These are phyloP conservation scores for Neria commutata DNA, from an alignment of 2,888 invertebrate genomes.

Conservation along the genomic window DNA sequence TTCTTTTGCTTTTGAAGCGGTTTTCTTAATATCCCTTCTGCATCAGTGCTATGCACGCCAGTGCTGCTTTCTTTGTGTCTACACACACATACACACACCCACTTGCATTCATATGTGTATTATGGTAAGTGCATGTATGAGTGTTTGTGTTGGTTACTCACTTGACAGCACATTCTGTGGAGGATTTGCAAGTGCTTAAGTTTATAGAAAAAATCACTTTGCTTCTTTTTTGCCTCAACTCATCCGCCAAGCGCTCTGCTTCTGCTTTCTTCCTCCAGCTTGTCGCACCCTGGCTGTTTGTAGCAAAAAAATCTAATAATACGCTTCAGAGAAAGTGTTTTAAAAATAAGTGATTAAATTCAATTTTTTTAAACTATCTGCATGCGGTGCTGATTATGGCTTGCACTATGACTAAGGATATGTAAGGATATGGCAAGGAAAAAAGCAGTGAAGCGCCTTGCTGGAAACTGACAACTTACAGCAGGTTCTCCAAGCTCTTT, in stretches of 20 bases:
- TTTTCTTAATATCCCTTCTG: conserved; percentile 57
- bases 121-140: conserved; percentile 44
- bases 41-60: conserved; percentile 49
- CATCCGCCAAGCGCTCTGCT: conserved; percentile 28
- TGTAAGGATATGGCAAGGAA: too few species aligned
- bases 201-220: conserved; percentile 48
- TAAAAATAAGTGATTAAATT: not conserved
- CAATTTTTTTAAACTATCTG: too few species aligned
- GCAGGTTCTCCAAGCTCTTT: too few species aligned
- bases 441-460: too few species aligned
- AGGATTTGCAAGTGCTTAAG: conserved; percentile 57
- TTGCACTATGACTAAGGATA: too few species aligned
- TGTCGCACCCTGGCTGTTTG: too few species aligned
- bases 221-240: conserved; percentile 47
- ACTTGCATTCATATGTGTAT: conserved; percentile 43
- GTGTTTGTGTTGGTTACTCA: conserved; percentile 51
- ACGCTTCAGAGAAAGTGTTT: not conserved
- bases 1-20: conserved; percentile 51
- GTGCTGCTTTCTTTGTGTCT: conserved; percentile 11
- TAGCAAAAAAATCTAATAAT: not conserved
- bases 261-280: conserved; percentile 23
- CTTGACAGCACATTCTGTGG: conserved; percentile 54
- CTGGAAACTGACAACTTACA: too few species aligned
- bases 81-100: conserved; percentile 24
- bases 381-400: too few species aligned